A percentile compares a stretch with the other conserved stretches of the same genome.
phyloP scores from a whole-genome alignment of 2,113 vertebrate species.

The Cyphotilapia sp. region DNA sequence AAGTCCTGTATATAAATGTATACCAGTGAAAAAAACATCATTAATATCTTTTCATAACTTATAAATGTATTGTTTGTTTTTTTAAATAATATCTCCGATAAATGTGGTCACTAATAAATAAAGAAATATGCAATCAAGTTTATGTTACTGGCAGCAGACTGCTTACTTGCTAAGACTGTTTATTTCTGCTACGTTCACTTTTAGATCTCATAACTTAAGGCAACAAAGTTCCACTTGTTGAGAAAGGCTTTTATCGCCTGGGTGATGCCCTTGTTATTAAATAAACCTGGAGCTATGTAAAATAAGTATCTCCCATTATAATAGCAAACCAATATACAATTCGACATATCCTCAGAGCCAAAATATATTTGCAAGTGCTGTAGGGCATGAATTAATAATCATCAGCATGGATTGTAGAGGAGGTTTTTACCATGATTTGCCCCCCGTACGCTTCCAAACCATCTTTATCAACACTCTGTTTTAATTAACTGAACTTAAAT shows the following conservation, averaged over 20 bases:
- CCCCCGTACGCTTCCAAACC: not conserved
- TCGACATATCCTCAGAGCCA: not conserved
- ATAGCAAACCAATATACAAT: not conserved
- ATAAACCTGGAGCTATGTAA: conserved; percentile 14
- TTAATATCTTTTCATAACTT: not conserved
- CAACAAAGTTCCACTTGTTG: conserved; percentile 4
- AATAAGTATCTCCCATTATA: conserved; percentile 6
- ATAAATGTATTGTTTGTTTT: not conserved
- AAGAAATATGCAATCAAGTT: not conserved
- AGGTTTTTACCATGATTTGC: conserved; percentile 2
- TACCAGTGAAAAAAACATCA: not conserved
- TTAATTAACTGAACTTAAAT: conserved; percentile 52
- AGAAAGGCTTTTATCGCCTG: not conserved
- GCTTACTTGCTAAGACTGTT: conserved; percentile 19
- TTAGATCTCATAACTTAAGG: not conserved
- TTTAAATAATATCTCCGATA: not conserved
- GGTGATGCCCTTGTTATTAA: conserved; percentile 23
- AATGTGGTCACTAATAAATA: not conserved
- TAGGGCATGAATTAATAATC: conserved; percentile 30
- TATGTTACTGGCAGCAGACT: not conserved
- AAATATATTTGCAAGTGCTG: not conserved
- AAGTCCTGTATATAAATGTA: not conserved
- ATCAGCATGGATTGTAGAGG: not conserved
- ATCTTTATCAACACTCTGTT: conserved; percentile 27
- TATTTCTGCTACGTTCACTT: not conserved